These are phyloP conservation scores for Palythoa grandis DNA, from an alignment of 92 coral and sea anemone genomes.

Conservation along the genomic window DNA sequence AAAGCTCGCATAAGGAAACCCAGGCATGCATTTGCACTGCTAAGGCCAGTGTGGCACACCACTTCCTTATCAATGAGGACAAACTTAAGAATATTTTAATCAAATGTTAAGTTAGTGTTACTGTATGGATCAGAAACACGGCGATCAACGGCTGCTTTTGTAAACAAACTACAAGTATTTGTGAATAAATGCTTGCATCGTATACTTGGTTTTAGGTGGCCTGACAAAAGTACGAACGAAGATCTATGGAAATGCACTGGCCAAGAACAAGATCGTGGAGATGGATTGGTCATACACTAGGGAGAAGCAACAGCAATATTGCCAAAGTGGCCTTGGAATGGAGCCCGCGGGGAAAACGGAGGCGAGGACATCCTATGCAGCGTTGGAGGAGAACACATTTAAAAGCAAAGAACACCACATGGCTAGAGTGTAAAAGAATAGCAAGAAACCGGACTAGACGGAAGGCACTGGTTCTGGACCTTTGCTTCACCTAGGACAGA, in stretches of 20 bases:
- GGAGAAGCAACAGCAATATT: no score
- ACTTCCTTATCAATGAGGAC: conserved; percentile 13
- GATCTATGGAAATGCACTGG: neutral
- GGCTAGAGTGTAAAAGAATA: no score
- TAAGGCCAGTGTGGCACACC: conserved; percentile 37
- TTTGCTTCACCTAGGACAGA: no score
- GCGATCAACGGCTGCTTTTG: neutral
- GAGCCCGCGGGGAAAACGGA: no score
- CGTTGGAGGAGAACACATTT: no score
- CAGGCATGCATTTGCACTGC: neutral
- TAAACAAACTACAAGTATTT: conserved; percentile 11
- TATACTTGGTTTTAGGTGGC: conserved; percentile 21
- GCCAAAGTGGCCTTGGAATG: no score
- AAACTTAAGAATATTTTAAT: neutral
- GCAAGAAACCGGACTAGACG: no score
- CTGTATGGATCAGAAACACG: neutral
- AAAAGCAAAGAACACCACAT: no score
- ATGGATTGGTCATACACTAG: no score
- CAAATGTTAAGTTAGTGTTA: neutral
- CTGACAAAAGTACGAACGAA: neutral
- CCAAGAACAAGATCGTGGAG: neutral
- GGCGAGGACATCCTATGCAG: no score
- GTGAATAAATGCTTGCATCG: conserved; percentile 22
- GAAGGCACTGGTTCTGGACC: no score
- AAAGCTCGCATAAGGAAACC: conserved; percentile 12